Conservation (phyloP, 2,113 vertebrate species). For the Dromiciops gliroides region DNA sequence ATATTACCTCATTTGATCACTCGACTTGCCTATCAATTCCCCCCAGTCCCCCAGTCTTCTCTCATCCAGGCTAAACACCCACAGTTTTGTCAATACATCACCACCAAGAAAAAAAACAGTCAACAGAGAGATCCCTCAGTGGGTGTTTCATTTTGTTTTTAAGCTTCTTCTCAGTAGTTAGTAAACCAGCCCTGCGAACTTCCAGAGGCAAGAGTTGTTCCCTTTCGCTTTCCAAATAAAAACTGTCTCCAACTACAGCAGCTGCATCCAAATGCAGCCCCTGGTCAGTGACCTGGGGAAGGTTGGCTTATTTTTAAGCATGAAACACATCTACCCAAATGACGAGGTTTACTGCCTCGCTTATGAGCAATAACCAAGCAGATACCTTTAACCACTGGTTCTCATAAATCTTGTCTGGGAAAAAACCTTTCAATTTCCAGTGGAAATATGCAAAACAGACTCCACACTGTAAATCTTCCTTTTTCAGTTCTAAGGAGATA, state of each 20-base stretch:
- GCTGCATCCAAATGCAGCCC: fast-evolving
- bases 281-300: background rate
- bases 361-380: constrained; percentile 44
- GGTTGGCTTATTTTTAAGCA: background rate
- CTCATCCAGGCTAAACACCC: too few relatives aligned
- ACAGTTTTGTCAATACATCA: background rate
- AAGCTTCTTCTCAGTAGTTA: background rate
- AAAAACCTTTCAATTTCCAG: constrained; percentile 78
- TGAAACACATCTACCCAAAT: background rate
- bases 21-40: background rate
- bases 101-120: background rate
- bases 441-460: constrained; percentile 84
- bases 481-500: constrained; percentile 85
- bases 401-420: constrained; percentile 79
- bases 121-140: background rate
- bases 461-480: constrained; percentile 82
- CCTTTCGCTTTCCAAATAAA: background rate
- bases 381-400: constrained; percentile 50
- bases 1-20: background rate
- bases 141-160: background rate
- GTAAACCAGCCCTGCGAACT: fast-evolving
- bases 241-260: fast-evolving
- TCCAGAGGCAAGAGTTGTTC: background rate
- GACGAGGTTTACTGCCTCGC: constrained; percentile 59
- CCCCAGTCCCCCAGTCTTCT: background rate